These are phyloP conservation scores for Idaea aversata DNA, from an alignment of 2,888 invertebrate genomes.

Conservation along the genomic window DNA sequence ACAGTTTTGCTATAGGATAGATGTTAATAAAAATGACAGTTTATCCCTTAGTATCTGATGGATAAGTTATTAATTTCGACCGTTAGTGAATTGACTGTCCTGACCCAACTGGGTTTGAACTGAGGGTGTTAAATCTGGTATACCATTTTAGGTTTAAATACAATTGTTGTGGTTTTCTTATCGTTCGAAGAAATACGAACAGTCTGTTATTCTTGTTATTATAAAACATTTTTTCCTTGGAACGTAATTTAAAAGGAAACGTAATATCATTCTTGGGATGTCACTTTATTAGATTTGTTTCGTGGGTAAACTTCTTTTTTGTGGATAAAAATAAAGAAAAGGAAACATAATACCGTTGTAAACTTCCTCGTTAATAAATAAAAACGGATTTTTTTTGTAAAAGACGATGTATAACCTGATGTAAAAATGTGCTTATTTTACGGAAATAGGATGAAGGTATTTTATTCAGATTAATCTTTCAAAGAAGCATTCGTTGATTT, in stretches of 20 bases:
- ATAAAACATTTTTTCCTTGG: neutral
- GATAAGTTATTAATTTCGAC: no score
- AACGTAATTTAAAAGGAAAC: conserved; percentile 18
- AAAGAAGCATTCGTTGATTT: neutral
- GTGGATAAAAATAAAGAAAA: conserved; percentile 16
- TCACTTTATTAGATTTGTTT: conserved; percentile 41
- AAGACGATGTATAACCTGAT: neutral
- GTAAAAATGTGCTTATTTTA: neutral
- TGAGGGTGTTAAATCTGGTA: no score
- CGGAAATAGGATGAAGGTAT: neutral
- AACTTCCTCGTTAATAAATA: neutral
- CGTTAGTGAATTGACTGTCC: no score
- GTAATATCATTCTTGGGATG: conserved; percentile 31
- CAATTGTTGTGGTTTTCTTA: no score
- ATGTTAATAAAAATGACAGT: no score
- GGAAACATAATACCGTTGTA: conserved; percentile 20
- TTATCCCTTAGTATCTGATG: no score
- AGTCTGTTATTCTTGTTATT: neutral
- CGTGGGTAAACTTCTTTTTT: conserved; percentile 16
- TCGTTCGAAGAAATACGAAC: neutral
- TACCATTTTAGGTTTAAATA: no score
- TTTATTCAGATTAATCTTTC: neutral
- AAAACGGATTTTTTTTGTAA: neutral
- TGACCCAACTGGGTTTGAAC: no score
- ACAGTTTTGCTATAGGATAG: no score